Conservation (phyloP, 37 sponge, comb jelly and placozoan species). For the Haliclona indistincta region DNA sequence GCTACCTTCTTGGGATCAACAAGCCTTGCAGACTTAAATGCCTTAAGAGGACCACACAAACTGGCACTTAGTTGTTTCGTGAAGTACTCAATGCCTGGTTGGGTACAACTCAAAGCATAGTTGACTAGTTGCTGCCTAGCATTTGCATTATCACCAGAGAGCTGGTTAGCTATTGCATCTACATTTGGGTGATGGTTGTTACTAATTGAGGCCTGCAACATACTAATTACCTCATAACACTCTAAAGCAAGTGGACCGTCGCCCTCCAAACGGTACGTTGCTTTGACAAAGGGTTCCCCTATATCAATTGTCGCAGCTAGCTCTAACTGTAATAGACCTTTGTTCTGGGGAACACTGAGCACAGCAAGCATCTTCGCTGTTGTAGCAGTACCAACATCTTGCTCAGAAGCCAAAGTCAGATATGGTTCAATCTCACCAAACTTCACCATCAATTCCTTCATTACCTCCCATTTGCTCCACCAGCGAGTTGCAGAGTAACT, state of each 20-base stretch:
- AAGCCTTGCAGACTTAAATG: slow-evolving; percentile 19
- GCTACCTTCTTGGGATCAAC: slow-evolving; percentile 21
- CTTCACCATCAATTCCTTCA: no score
- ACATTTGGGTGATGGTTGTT: slow-evolving; percentile 12
- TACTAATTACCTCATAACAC: slow-evolving; percentile 6
- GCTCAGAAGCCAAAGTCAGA: no score
- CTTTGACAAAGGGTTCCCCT: slow-evolving; percentile 6
- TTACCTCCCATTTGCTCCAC: no score
- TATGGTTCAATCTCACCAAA: no score
- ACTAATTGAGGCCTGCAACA: background rate
- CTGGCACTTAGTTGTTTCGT: background rate
- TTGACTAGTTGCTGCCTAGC: background rate
- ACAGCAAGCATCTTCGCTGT: slow-evolving; percentile 15
- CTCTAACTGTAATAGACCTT: slow-evolving; percentile 1
- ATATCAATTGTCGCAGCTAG: slow-evolving; percentile 24
- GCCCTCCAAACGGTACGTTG: slow-evolving; percentile 3
- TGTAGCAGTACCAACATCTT: slow-evolving; percentile 21
- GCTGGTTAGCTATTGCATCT: slow-evolving; percentile 12
- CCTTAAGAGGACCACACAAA: background rate
- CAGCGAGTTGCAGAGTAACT: no score
- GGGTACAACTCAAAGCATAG: slow-evolving; percentile 21
- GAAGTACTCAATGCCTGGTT: slow-evolving; percentile 18
- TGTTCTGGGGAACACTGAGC: background rate
- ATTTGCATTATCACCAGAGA: background rate
- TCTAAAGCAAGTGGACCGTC: slow-evolving; percentile 17